These are phyloP conservation scores for Neuroterus valhalla DNA, from an alignment of 1,140 invertebrate genomes.

Conservation along the genomic window DNA sequence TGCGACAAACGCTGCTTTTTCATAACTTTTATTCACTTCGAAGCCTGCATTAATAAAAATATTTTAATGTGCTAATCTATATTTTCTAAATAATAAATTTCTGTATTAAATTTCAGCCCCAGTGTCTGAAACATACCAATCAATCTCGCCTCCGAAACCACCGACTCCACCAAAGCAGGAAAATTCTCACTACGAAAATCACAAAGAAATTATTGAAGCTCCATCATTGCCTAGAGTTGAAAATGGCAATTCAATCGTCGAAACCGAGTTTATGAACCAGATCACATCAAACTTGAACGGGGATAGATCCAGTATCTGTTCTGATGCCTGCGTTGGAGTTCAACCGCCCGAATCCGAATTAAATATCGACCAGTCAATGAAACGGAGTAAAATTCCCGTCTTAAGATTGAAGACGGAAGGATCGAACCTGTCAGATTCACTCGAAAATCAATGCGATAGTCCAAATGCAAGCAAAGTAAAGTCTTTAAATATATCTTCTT, in stretches of 20 bases:
- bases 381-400: constrained; percentile 12
- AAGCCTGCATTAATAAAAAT: too few species aligned
- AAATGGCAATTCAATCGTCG: neutral
- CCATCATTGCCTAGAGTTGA: neutral
- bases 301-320: neutral
- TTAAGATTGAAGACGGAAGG: neutral
- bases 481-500: neutral
- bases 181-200: constrained; percentile 10
- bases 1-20: too few species aligned
- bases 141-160: neutral
- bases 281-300: constrained; percentile 12
- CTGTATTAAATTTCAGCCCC: neutral
- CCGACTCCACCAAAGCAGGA: neutral
- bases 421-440: neutral
- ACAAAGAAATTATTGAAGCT: neutral
- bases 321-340: neutral
- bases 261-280: neutral
- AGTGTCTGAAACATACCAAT: neutral
- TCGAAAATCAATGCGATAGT: neutral
- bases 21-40: too few species aligned
- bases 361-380: constrained; percentile 5
- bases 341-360: neutral
- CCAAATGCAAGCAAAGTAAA: neutral
- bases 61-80: too few species aligned
- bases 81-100: too few species aligned